A percentile compares a stretch with the other conserved stretches of the same genome.
Evolutionary conservation across 2,888 invertebrate species (phyloP).

Genomic region (Auanema sp.): DNA sequence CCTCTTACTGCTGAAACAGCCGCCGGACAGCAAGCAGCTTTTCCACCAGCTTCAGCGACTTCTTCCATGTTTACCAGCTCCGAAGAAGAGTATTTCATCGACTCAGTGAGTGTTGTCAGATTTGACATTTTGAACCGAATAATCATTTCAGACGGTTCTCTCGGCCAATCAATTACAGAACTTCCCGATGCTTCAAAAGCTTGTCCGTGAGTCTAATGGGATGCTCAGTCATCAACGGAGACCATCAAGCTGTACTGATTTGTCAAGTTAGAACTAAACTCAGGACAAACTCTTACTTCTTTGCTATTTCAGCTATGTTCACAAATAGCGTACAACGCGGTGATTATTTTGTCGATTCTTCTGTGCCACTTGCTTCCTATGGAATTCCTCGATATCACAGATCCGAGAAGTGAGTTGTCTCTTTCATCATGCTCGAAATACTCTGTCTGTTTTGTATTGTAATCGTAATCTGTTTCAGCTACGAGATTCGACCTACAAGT

Average conservation of each 20-base stretch:
- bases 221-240: conserved; percentile 14
- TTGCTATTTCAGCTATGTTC: background rate
- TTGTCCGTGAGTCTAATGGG: conserved; percentile 30
- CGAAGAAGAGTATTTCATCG: conserved; percentile 11
- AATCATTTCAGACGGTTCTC: conserved; percentile 11
- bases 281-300: conserved; percentile 9
- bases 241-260: conserved; percentile 36
- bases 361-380: conserved; percentile 8
- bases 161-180: conserved; percentile 30
- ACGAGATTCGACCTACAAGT: background rate
- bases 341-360: conserved; percentile 33
- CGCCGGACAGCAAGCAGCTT: conserved; percentile 36
- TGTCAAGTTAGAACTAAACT: conserved; percentile 15
- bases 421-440: no score
- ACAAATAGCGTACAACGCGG: background rate
- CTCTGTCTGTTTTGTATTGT: background rate
- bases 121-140: background rate
- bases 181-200: conserved; percentile 41
- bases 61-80: conserved; percentile 25
- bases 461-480: background rate
- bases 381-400: background rate
- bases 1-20: conserved; percentile 40
- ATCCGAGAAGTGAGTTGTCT: background rate
- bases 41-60: conserved; percentile 44
- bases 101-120: conserved; percentile 3